A percentile compares a stretch with the other conserved stretches of the same genome.
These are phyloP conservation scores for Anhinga anhinga DNA, from an alignment of 2,113 vertebrate genomes.

Conservation along the genomic window DNA sequence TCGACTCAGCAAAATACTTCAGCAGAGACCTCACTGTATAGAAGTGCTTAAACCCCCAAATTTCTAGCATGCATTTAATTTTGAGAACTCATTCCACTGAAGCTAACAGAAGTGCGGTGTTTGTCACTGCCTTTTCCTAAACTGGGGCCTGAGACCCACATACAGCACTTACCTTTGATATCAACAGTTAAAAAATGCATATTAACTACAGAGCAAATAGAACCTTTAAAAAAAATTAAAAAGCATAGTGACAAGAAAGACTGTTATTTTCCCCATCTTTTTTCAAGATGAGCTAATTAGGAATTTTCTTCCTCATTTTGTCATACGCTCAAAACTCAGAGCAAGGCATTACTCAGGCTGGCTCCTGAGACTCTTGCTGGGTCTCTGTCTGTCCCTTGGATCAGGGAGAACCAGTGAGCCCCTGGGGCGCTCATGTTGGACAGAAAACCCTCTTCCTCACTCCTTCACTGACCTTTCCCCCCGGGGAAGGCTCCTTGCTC, in stretches of 20 bases:
- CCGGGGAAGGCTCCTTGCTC: background rate
- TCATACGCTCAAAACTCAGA: background rate
- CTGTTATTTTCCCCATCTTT: background rate
- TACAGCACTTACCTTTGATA: background rate
- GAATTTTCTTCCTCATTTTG: background rate
- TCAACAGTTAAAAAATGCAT: background rate
- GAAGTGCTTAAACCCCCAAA: background rate
- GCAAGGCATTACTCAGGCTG: background rate
- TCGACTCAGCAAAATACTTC: background rate
- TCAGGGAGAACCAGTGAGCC: background rate
- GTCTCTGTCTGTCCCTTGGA: background rate
- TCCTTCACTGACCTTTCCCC: background rate
- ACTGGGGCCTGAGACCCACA: background rate
- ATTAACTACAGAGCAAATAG: background rate
- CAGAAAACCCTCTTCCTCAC: background rate
- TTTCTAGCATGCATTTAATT: background rate
- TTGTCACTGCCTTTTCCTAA: background rate
- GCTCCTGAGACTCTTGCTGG: background rate
- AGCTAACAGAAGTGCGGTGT: background rate
- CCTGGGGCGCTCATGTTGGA: background rate
- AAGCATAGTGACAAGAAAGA: background rate
- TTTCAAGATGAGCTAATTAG: background rate
- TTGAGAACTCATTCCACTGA: background rate
- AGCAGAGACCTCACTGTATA: background rate
- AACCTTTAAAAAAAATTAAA: background rate